Percentiles rank a stretch among this genome's conserved stretches.
Evolutionary conservation across 2,797 vertebrate species (phyloP).

Genomic region (Apogon talboti): DNA sequence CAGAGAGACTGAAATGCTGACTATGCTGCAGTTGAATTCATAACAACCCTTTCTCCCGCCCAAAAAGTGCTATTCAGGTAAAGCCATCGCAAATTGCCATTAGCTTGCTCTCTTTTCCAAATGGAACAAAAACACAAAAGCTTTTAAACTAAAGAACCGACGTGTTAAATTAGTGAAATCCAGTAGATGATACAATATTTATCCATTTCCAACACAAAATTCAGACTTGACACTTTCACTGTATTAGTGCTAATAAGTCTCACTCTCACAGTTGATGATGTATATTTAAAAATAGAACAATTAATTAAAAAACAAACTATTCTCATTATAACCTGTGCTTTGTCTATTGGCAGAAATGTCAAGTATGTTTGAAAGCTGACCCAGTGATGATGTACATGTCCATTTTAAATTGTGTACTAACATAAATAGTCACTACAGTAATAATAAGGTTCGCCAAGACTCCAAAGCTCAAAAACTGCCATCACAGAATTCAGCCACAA

Average conservation of each 20-base stretch:
- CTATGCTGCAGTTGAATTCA: conserved; percentile 33
- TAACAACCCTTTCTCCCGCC: conserved; percentile 3
- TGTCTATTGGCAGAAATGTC: too few species aligned
- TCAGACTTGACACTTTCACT: neutral
- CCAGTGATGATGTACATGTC: too few species aligned
- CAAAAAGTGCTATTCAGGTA: conserved; percentile 26
- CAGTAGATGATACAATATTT: neutral
- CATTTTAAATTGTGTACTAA: neutral
- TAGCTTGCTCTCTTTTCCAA: conserved; percentile 44
- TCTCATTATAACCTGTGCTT: too few species aligned
- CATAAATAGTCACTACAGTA: neutral
- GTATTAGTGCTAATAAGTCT: neutral
- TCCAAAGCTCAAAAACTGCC: conserved; percentile 21
- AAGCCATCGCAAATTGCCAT: conserved; percentile 39
- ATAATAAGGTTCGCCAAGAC: neutral
- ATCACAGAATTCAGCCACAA: conserved; percentile 28
- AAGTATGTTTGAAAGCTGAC: too few species aligned
- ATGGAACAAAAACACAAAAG: conserved; percentile 59
- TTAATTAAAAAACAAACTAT: too few species aligned
- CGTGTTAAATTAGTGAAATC: conserved; percentile 31
- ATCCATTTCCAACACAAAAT: conserved; percentile 7
- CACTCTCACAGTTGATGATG: too few species aligned
- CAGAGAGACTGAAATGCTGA: conserved; percentile 39
- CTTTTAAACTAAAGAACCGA: conserved; percentile 43
- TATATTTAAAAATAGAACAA: too few species aligned